Evolutionary conservation across 2,888 invertebrate species (phyloP).

Genomic region (Frankliniella fusca): DNA sequence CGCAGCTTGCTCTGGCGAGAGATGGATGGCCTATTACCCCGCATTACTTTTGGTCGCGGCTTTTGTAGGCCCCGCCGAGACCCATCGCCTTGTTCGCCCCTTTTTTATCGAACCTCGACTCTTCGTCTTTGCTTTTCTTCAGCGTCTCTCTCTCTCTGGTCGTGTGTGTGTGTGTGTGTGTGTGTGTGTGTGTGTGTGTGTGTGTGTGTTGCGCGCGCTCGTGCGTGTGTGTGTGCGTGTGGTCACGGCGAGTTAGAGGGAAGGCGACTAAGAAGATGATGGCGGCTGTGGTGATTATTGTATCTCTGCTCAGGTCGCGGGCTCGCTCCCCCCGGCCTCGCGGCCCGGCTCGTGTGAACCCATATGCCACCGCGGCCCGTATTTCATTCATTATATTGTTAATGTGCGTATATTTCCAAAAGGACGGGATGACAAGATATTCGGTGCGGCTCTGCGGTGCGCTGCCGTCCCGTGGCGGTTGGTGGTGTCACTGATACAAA

Average conservation of each 20-base stretch:
- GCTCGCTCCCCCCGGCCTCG: neutral
- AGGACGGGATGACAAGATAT: too few relatives aligned
- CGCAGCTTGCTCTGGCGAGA: neutral
- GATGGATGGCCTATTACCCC: neutral
- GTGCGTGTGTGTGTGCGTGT: neutral
- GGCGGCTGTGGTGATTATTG: too few relatives aligned
- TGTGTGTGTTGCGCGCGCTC: too few relatives aligned
- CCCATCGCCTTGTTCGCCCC: neutral
- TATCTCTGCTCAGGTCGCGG: neutral
- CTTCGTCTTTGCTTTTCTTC: neutral
- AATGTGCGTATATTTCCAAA: too few relatives aligned
- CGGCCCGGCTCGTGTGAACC: neutral
- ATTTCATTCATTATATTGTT: too few relatives aligned
- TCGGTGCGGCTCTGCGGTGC: too few relatives aligned
- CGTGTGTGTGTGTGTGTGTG: constrained; percentile 15
- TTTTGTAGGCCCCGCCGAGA: neutral
- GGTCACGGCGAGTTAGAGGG: neutral
- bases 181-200: constrained; percentile 21
- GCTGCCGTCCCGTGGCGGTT: too few relatives aligned
- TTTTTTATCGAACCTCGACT: neutral
- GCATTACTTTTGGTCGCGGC: neutral
- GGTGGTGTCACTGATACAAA: too few relatives aligned
- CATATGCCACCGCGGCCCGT: neutral
- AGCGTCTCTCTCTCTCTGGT: neutral
- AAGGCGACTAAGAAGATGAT: constrained; percentile 4